Conservation (phyloP, 2,888 invertebrate genomes). For the Loripinus fragilis region DNA sequence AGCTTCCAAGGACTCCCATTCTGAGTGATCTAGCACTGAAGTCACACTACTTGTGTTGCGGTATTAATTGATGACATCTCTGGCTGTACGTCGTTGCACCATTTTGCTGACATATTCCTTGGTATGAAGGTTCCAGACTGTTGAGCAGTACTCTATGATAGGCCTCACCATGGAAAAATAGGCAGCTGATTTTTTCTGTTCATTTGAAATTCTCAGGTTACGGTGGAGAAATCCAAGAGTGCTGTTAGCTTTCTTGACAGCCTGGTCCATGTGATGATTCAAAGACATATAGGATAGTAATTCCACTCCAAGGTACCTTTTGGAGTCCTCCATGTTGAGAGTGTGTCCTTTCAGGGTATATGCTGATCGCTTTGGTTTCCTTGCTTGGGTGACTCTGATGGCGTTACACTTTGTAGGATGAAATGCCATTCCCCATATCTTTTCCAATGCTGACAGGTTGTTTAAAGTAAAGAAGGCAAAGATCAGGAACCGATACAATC, state of each 20-base stretch:
- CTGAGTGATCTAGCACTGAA: constrained; percentile 5
- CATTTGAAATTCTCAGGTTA: not conserved
- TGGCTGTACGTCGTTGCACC: constrained; percentile 9
- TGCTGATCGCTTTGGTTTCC: not conserved
- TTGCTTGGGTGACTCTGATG: not conserved
- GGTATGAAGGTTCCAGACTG: too few species aligned
- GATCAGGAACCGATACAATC: too few species aligned
- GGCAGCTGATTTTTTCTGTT: too few species aligned
- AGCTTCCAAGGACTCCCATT: constrained; percentile 20
- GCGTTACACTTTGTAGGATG: constrained; percentile 14
- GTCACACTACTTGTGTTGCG: constrained; percentile 20
- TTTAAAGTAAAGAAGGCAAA: too few species aligned
- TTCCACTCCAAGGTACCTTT: constrained; percentile 3
- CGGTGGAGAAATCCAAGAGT: constrained; percentile 12
- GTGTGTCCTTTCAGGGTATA: not conserved
- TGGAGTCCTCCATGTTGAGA: not conserved
- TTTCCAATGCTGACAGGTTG: too few species aligned
- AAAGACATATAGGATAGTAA: constrained; percentile 1
- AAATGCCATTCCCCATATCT: too few species aligned
- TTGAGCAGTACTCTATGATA: too few species aligned
- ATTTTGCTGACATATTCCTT: not conserved
- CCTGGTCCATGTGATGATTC: too few species aligned
- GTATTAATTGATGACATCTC: constrained; percentile 5
- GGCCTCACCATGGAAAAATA: too few species aligned
- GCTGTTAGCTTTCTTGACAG: too few species aligned